Percentiles rank a stretch among this genome's conserved stretches.
Conservation (phyloP, 2,797 vertebrate species). For the Nyctibius grandis region DNA sequence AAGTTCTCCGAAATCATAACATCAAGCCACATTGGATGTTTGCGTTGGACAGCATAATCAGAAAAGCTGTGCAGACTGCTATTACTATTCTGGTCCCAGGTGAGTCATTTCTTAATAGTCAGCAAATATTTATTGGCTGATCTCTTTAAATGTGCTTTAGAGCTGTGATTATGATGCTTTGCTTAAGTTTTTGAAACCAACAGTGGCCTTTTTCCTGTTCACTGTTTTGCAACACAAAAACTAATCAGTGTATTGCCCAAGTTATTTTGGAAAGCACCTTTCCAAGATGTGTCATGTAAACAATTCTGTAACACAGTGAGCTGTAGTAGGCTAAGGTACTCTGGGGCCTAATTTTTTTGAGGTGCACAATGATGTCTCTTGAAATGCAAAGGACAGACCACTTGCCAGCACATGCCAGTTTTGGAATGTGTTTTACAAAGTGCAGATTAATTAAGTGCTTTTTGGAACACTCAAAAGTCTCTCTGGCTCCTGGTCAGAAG, state of each 20-base stretch:
- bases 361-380: not conserved
- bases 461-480: not conserved
- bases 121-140: not conserved
- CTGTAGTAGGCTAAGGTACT: not conserved
- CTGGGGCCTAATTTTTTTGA: not conserved
- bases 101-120: conserved; percentile 64
- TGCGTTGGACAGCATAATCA: conserved; percentile 96
- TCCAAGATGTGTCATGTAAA: not conserved
- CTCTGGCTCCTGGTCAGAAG: not conserved
- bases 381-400: not conserved
- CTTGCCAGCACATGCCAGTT: not conserved
- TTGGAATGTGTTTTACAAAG: not conserved
- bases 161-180: not conserved
- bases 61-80: conserved; percentile 97
- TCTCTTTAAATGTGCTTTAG: not conserved
- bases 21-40: conserved; percentile 99
- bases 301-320: not conserved
- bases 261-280: not conserved
- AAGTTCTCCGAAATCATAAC: conserved; percentile 96
- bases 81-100: conserved; percentile 98
- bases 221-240: not conserved
- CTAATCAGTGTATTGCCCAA: not conserved
- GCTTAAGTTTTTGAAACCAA: not conserved
- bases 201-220: not conserved
- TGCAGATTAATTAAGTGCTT: not conserved